Evolutionary conservation across 2,888 invertebrate species (phyloP), one percentile per base, ranked within the genome.

Genomic region (Arge pagana): DNA sequence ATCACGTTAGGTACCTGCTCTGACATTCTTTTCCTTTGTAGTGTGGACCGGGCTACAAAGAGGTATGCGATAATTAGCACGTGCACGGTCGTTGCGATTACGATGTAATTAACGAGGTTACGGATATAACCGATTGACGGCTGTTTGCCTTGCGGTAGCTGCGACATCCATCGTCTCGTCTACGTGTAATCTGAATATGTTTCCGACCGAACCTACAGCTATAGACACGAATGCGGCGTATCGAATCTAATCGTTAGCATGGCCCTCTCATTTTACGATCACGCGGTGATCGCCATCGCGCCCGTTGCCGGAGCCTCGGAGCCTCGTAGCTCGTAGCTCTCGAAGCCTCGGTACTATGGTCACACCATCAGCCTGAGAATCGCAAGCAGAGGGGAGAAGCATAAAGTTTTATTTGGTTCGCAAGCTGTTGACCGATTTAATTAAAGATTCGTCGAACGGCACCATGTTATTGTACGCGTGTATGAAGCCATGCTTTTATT

Each of bases 401-500:
- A 31, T 31, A 31, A 43, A 43, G 36, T 43, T 52, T 54, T 40
- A 30, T 54, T 49, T 40, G 52, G 16, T 54, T 51, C 39, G 40
- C 50, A 35, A 53, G 51, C 49, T 55, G 45, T 55, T 37, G 51
- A 26, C 31, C 37, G 45, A 50, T 57, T 57, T 50, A 53, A 57
- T 55, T 55, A 51, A 55, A 55, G 49, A 52, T 52, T 55, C 49
- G 48, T 52, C 33, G 48, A 37, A 50, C 33, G 49, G 49, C 52
- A 41, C 52, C 50, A 39, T 45, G 51, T 52, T 54, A 55, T 57
- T 55, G 23, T 33, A 23, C 33, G 33, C 41, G 49, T 50, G 45
- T 13, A 31, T 43, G 43, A 11, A 39, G 23, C 24, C 13, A 13
- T 31, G 33, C 31, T 31, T 43, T 43, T 31, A 43, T 43, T 43